Base-by-base conservation (phyloP, 2,888 invertebrate genomes). In the Scotopteryx bipunctaria region DNA sequence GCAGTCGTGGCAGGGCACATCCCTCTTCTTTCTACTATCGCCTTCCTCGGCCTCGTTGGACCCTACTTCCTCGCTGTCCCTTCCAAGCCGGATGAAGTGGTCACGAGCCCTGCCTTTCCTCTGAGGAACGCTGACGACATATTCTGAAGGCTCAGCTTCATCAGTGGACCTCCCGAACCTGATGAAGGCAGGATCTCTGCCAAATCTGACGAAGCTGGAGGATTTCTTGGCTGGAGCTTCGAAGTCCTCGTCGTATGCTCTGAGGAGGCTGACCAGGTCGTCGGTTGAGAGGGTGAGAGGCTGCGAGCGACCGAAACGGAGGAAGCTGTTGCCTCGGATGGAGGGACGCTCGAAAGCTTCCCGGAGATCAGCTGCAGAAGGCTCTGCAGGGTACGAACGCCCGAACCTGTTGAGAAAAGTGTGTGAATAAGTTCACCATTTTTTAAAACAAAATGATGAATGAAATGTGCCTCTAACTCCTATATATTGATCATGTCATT, bases 151-250 rank as follows among this genome's bases (percentile, higher is more conserved):
- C 11, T 51, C 83, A 81, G 82, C 81, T 0, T 85, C 84, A 0
- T 80, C 81, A 2, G 58, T 61, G 1, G 87, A 78, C 40, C 91
- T 75, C 1, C 91, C 91, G n/a, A 91, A 79, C 5, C 91, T 73
- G 57, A 91, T 83, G 66, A 91, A 91, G 57, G 86, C 89, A 5
- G 85, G 86, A 41, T 85, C 81, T 0, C 91, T 75, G 2, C 89
- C 91, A 1, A 89, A 77, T 11, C 91, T 69, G 5, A 90, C 73
- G 60, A 90, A 90, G 42, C 75, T 79, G 1, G 85, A 64, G 0
- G 76, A 83, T 27, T 86, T 74, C 59, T 89, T 88, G 1, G 73
- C 41, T 0, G 85, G 78, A 0, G 57, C 61, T 2, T 86, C 85
- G 42, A 81, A 78, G 41, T 87, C 85, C 11, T 86, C 86, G 49